phyloP scores from a whole-genome alignment of 1,140 invertebrate species.

The Samia ricini region DNA sequence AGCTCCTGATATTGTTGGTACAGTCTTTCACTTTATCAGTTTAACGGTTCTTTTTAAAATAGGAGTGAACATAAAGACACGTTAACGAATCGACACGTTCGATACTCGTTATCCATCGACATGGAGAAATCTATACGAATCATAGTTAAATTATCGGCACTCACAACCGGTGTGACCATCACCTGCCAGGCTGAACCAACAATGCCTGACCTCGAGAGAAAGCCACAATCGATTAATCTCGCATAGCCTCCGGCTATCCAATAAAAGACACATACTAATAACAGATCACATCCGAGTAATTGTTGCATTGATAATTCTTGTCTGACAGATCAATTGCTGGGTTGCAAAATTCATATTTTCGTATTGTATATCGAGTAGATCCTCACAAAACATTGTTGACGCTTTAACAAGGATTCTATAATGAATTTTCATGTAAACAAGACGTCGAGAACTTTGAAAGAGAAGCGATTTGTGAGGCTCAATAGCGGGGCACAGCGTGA shows the following conservation, averaged over 20 bases:
- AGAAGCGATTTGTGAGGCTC: conserved; percentile 62
- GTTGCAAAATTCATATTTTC: conserved; percentile 40
- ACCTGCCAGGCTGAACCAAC: conserved; percentile 26
- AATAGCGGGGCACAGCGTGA: conserved; percentile 46
- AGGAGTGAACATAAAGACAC: neutral
- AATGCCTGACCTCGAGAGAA: conserved; percentile 55
- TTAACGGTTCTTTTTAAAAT: neutral
- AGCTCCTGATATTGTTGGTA: neutral
- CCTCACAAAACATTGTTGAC: conserved; percentile 28
- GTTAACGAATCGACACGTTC: neutral
- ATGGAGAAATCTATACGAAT: conserved; percentile 44
- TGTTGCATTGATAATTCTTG: conserved; percentile 52
- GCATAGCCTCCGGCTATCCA: conserved; percentile 35
- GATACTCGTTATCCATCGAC: conserved; percentile 1
- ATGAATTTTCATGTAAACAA: conserved; percentile 61
- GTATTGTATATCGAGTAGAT: conserved; percentile 16
- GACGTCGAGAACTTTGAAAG: conserved; percentile 60
- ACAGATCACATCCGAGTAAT: conserved; percentile 53
- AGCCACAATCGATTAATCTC: conserved; percentile 60
- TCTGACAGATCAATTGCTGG: conserved; percentile 39
- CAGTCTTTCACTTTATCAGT: conserved; percentile 2
- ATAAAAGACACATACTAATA: conserved; percentile 51
- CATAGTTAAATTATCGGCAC: conserved; percentile 48
- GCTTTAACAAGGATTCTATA: conserved; percentile 60
- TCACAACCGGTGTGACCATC: conserved; percentile 28